Evolutionary conservation across 2,797 vertebrate species (phyloP).

Genomic region (Schizopygopsis pylzovi): DNA sequence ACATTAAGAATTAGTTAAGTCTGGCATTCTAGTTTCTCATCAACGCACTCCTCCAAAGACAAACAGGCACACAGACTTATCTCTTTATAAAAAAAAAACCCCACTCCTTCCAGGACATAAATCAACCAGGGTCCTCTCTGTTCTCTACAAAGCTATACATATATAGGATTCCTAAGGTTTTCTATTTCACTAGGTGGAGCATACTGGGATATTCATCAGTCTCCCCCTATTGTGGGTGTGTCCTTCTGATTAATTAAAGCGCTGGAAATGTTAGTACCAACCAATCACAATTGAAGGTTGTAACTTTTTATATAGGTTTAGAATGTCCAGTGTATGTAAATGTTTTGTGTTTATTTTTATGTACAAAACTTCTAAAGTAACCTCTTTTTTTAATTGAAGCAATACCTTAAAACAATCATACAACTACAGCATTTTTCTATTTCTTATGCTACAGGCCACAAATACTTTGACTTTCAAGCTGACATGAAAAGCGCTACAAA

Average conservation of each 20-base stretch:
- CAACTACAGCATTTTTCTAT: not conserved
- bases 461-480: not conserved
- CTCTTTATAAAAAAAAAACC: not conserved
- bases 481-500: no score
- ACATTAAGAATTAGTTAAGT: not conserved
- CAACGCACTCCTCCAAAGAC: not conserved
- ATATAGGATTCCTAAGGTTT: not conserved
- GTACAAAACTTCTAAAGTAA: no score
- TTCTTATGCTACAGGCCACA: not conserved
- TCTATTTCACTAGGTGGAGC: not conserved
- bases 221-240: not conserved
- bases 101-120: not conserved
- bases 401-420: no score
- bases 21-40: not conserved
- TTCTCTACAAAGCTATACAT: not conserved
- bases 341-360: no score
- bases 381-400: no score
- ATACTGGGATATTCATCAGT: not conserved
- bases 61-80: not conserved
- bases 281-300: not conserved
- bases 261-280: not conserved
- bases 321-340: not conserved
- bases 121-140: not conserved
- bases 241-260: not conserved
- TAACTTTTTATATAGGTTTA: not conserved